Evolutionary conservation across 2,888 invertebrate species (phyloP), one percentile per base, ranked within the genome.

Genomic region (Muscina levida): DNA sequence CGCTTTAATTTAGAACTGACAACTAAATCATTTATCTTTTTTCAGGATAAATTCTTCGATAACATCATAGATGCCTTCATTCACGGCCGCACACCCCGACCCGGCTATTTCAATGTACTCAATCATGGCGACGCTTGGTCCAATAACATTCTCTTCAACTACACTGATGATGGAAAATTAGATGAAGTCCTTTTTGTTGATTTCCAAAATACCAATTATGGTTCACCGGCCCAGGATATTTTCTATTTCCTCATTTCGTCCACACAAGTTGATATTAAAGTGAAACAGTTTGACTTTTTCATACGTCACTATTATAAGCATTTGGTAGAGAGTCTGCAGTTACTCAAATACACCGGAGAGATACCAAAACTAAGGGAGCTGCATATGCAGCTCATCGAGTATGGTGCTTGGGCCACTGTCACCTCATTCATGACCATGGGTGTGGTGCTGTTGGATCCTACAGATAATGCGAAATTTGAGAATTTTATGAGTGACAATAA

Each of bases 231-330:
- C 0, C 26, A 82, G 10, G 90, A 90, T 80, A 44, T 90, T 13
- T 81, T 85, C 4, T 89, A 89, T 66, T 85, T 90, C 0, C 79
- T 90, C 2, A 75, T 89, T 22, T 86, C 89, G 1, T 90, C 89
- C 0, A 84, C 87, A 2, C 82, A 84, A 31, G 84, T 86, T 22
- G 87, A 87, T 15, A 74, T 86, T n/a, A 89, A 90, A 72, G 59
- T 89, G 1, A 82, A 82, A 0, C 59, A 88, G 6, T 90, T 88
- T 68, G 90, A 90, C 22, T 86, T 85, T 24, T 87, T 90, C 24
- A 53, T 90, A 10, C 86, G 87, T 46, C 88, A 85, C 66, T 90
- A 90, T 65, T 81, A 88, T 62, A 86, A 88, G 13, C 81, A 88
- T 19, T 74, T 90, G 57, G 79, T 84, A 3, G 84, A 87, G 13